Percentiles rank a stretch among this genome's conserved stretches.
Evolutionary conservation across 2,797 vertebrate genomes (phyloP).

Genomic region (Tragelaphus eurycerus): DNA sequence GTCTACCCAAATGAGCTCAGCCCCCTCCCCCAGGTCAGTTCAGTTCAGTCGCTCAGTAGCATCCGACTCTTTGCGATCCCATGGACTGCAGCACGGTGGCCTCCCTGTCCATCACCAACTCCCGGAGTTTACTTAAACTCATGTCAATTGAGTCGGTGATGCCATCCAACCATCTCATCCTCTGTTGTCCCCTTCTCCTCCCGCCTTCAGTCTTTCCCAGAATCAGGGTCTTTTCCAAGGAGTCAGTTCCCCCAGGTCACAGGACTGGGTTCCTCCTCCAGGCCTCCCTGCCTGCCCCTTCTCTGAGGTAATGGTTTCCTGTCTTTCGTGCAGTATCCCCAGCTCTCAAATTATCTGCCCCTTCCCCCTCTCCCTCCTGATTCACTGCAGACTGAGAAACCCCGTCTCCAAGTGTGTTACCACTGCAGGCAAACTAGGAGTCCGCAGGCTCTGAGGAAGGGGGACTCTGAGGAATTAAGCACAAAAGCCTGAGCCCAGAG

Average conservation of each 20-base stretch:
- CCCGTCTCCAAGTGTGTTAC: neutral
- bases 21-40: neutral
- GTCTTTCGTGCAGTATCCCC: neutral
- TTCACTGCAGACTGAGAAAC: neutral
- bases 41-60: neutral
- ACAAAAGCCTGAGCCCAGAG: neutral
- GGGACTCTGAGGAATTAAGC: neutral
- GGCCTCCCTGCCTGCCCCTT: neutral
- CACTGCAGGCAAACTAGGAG: neutral
- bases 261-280: neutral
- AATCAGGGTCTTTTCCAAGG: neutral
- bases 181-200: neutral
- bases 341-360: neutral
- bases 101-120: neutral
- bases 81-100: neutral
- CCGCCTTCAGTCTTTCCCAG: neutral
- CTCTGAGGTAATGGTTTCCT: neutral
- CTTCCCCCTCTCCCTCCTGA: neutral
- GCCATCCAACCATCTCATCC: neutral
- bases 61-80: rapidly evolving
- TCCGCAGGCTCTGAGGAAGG: neutral
- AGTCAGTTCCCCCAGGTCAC: neutral
- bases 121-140: neutral
- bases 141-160: neutral
- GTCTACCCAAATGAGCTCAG: neutral